A percentile compares a stretch with the other conserved stretches of the same genome.
These are phyloP conservation scores for Pelodytes ibericus DNA, from an alignment of 2,797 vertebrate genomes.

Conservation along the genomic window DNA sequence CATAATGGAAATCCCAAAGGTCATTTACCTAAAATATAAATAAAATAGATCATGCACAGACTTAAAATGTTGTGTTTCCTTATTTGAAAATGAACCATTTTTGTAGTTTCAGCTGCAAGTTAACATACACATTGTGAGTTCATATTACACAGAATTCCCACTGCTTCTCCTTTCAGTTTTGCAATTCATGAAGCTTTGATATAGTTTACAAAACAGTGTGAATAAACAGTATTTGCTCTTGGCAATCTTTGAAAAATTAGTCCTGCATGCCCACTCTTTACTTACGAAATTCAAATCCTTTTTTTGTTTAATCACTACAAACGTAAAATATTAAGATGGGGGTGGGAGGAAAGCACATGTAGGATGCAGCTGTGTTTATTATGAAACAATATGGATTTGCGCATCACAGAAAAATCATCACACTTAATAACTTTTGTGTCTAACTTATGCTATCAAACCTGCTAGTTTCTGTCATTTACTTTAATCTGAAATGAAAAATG, in stretches of 20 bases:
- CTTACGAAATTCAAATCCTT: slow-evolving; percentile 18
- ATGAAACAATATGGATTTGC: slow-evolving; percentile 28
- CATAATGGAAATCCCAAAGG: too few species aligned
- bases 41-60: too few species aligned
- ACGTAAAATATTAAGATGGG: slow-evolving; percentile 30
- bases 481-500: too few species aligned
- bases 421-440: too few species aligned
- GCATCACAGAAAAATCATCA: slow-evolving; percentile 34
- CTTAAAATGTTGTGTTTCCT: background rate
- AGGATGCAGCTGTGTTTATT: slow-evolving; percentile 55
- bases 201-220: slow-evolving; percentile 17
- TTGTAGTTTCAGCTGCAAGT: background rate
- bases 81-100: background rate
- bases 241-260: slow-evolving; percentile 18
- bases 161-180: background rate
- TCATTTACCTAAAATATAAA: too few species aligned
- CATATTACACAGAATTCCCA: slow-evolving; percentile 1
- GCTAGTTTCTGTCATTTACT: background rate
- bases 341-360: slow-evolving; percentile 26
- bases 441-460: background rate
- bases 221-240: background rate
- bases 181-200: slow-evolving; percentile 1
- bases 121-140: background rate
- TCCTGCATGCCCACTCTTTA: slow-evolving; percentile 3
- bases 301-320: slow-evolving; percentile 35